Conservation (phyloP, 92 coral and sea anemone species). For the Epizoanthus fatuus region DNA sequence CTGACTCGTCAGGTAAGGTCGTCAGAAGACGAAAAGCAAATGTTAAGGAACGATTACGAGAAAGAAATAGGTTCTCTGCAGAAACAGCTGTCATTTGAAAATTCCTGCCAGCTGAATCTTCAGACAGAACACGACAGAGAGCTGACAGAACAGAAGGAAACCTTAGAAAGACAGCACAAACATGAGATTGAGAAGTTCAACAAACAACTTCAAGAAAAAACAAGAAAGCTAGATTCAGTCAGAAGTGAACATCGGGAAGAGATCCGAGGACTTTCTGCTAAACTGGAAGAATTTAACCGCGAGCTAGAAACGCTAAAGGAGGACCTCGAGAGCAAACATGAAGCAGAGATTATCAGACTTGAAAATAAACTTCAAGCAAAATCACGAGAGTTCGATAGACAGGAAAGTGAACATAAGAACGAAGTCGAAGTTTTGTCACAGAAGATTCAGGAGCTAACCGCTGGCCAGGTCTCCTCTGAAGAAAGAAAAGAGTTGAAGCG, state of each 20-base stretch:
- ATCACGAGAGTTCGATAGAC: slow-evolving; percentile 65
- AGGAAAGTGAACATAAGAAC: slow-evolving; percentile 51
- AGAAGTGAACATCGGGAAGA: slow-evolving; percentile 60
- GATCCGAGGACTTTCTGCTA: slow-evolving; percentile 53
- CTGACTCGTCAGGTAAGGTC: slow-evolving; percentile 42
- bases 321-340: slow-evolving; percentile 47
- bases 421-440: slow-evolving; percentile 56
- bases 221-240: slow-evolving; percentile 60
- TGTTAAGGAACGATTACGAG: slow-evolving; percentile 74
- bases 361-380: slow-evolving; percentile 55
- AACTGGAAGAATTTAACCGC: slow-evolving; percentile 68
- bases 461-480: slow-evolving; percentile 30
- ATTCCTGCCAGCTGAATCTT: slow-evolving; percentile 80
- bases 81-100: slow-evolving; percentile 83
- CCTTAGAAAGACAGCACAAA: slow-evolving; percentile 68
- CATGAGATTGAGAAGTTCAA: slow-evolving; percentile 71
- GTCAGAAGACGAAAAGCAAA: slow-evolving; percentile 45
- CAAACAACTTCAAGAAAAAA: slow-evolving; percentile 65
- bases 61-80: slow-evolving; percentile 76
- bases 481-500: slow-evolving; percentile 42
- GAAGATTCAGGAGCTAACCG: slow-evolving; percentile 57
- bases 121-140: slow-evolving; percentile 81
- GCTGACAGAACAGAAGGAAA: slow-evolving; percentile 62
- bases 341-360: slow-evolving; percentile 56
- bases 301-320: slow-evolving; percentile 54